Evolutionary conservation across 2,113 vertebrate species (phyloP).

Genomic region (Otis tarda): DNA sequence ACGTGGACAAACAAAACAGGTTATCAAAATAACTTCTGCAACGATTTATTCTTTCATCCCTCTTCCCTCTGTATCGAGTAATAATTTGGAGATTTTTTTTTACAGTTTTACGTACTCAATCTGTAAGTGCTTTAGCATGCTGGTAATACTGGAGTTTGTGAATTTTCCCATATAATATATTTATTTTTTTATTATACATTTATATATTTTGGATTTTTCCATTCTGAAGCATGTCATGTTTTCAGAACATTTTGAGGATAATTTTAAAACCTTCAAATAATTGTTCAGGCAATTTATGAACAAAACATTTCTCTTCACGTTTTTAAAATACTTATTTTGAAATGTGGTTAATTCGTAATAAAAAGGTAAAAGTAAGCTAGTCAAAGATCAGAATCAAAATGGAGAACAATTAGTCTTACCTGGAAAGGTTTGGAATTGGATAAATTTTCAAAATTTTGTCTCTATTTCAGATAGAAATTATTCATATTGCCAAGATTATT

Average conservation of each 20-base stretch:
- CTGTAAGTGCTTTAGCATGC: neutral
- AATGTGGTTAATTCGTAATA: neutral
- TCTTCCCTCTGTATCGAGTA: neutral
- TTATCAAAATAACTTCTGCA: neutral
- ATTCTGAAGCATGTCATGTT: neutral
- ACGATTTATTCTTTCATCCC: neutral
- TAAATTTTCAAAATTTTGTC: neutral
- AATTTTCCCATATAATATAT: neutral
- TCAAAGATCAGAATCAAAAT: neutral
- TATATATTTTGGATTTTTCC: no score
- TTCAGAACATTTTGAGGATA: neutral
- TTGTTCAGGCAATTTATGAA: neutral
- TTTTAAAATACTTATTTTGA: neutral
- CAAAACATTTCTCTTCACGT: neutral
- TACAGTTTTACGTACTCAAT: neutral
- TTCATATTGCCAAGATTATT: neutral
- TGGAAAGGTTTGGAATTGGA: neutral
- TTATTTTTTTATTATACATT: neutral
- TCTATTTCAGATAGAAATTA: neutral
- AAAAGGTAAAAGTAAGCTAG: neutral
- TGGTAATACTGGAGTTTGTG: neutral
- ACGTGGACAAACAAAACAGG: neutral
- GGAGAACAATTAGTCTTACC: neutral
- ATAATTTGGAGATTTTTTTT: neutral
- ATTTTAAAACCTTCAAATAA: neutral